Conservation (phyloP, 2,113 vertebrate genomes). For the Laterallus jamaicensis region DNA sequence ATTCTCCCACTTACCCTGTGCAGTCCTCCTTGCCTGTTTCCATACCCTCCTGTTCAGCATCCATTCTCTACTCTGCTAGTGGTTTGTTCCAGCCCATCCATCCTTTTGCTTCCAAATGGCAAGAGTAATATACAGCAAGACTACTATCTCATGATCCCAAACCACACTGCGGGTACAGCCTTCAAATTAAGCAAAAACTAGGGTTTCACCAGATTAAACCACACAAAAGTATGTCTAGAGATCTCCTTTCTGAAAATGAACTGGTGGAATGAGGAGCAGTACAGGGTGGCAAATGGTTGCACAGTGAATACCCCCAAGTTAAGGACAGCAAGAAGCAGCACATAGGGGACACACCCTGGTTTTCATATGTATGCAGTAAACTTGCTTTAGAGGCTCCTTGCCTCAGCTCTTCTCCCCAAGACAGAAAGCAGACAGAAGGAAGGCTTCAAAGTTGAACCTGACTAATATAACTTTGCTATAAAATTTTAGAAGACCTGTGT, state of each 20-base stretch:
- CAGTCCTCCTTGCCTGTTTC: not conserved
- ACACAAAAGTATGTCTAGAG: not conserved
- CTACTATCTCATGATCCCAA: fast-evolving
- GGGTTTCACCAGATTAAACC: not conserved
- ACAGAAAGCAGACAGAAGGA: not conserved
- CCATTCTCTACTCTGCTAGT: not conserved
- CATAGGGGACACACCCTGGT: not conserved
- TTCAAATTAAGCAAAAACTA: not conserved
- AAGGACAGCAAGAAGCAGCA: not conserved
- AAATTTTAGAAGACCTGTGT: not conserved
- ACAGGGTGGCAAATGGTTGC: not conserved
- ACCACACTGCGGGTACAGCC: fast-evolving
- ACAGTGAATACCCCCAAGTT: not conserved
- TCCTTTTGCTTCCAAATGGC: not conserved
- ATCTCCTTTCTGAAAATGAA: not conserved
- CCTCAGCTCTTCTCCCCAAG: not conserved
- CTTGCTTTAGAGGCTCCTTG: not conserved
- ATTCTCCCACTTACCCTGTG: fast-evolving
- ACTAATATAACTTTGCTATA: not conserved
- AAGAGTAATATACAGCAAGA: not conserved
- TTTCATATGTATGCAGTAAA: not conserved
- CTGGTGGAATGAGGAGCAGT: not conserved
- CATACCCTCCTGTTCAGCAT: not conserved
- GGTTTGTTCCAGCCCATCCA: not conserved
- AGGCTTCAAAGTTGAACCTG: not conserved